Conservation (phyloP, 2,797 vertebrate genomes). For the Antrozous pallidus region DNA sequence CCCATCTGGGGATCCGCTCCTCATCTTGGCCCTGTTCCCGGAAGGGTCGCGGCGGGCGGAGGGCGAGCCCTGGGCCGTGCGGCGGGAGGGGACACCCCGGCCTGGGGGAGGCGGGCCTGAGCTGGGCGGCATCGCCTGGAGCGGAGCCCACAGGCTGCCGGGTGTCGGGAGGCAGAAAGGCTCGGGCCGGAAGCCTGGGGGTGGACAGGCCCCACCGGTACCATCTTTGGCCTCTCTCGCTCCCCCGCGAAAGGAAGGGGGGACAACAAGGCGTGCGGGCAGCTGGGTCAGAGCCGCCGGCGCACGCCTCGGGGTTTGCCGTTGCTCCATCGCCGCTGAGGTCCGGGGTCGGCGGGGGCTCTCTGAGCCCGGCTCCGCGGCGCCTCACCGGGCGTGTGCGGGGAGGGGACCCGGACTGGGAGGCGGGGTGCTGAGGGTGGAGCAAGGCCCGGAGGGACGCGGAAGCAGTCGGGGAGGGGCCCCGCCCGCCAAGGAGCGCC, state of each 20-base stretch:
- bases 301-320: neutral
- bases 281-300: neutral
- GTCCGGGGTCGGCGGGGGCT: neutral
- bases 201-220: neutral
- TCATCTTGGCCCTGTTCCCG: neutral
- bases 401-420: too few relatives aligned
- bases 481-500: neutral
- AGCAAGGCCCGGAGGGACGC: neutral
- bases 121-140: neutral
- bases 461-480: neutral
- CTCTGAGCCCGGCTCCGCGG: neutral
- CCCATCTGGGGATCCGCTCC: neutral
- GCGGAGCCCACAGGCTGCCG: fast-evolving
- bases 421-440: too few relatives aligned
- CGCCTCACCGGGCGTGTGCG: too few relatives aligned
- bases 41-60: too few relatives aligned
- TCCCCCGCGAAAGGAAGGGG: neutral
- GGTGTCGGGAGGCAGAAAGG: neutral
- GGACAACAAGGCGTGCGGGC: too few relatives aligned
- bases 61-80: too few relatives aligned
- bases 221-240: neutral
- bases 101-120: neutral
- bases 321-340: neutral
- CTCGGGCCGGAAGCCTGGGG: neutral
- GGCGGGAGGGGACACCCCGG: too few relatives aligned